Percentiles rank a stretch among this genome's conserved stretches.
These are phyloP conservation scores for Callorhinus ursinus DNA, from an alignment of 2,113 vertebrate species.

Conservation along the genomic window DNA sequence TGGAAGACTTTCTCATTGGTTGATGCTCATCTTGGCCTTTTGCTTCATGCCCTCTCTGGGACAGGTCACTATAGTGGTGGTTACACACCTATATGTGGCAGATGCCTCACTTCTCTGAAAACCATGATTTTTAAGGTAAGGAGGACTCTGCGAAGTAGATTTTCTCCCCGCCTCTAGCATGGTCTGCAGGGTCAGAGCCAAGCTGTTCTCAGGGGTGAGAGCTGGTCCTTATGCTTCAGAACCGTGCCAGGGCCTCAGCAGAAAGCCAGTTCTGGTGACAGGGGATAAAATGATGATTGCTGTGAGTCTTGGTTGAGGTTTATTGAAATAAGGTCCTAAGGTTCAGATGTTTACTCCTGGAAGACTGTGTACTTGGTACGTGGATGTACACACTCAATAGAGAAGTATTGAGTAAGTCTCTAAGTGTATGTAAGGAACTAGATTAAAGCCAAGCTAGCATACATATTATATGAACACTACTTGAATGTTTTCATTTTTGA, in stretches of 20 bases:
- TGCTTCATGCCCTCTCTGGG: background rate
- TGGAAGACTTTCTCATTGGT: background rate
- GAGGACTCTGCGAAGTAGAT: background rate
- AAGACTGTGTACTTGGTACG: background rate
- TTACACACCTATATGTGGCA: background rate
- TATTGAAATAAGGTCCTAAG: background rate
- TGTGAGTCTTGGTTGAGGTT: background rate
- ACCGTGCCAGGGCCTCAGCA: background rate
- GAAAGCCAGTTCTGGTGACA: background rate
- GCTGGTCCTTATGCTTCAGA: background rate
- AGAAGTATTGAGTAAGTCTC: background rate
- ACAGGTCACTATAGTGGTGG: background rate
- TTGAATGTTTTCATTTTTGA: slow-evolving; percentile 52
- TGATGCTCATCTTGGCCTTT: background rate
- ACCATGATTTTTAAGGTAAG: background rate
- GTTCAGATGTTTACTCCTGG: background rate
- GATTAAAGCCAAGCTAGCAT: background rate
- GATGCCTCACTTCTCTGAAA: background rate
- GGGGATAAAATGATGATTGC: slow-evolving; percentile 5
- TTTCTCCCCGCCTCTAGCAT: background rate
- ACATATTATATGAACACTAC: background rate
- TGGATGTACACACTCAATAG: background rate
- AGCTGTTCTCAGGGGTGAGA: background rate
- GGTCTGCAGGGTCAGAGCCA: background rate
- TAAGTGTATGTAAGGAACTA: background rate